These are phyloP conservation scores for Chrysaora quinquecirrha DNA, from an alignment of 30 jellyfish, hydroid and myxozoan genomes.

Conservation along the genomic window DNA sequence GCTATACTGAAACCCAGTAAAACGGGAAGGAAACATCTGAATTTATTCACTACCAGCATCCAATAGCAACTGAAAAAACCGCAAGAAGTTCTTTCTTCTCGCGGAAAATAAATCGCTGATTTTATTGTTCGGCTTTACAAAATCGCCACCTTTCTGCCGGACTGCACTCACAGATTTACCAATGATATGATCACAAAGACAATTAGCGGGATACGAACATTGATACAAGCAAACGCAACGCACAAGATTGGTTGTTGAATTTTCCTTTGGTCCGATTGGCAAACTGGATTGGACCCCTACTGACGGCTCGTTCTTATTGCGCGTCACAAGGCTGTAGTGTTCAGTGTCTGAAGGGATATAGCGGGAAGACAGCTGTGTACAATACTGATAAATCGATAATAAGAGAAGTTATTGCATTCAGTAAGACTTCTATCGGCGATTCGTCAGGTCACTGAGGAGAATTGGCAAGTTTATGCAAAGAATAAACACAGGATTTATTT, in stretches of 20 bases:
- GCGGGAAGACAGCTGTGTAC: conserved; percentile 25
- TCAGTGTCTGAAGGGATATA: conserved; percentile 30
- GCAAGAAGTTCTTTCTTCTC: conserved; percentile 50
- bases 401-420: neutral
- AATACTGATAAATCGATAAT: conserved; percentile 1
- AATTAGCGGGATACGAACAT: conserved; percentile 64
- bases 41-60: conserved; percentile 57
- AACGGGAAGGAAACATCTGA: conserved; percentile 74
- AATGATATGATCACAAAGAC: conserved; percentile 22
- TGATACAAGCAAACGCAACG: conserved; percentile 57
- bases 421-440: conserved; percentile 7
- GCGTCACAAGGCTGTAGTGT: conserved; percentile 47
- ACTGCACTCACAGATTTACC: conserved; percentile 9
- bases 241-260: conserved; percentile 5
- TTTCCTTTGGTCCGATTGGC: conserved; percentile 48
- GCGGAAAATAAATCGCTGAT: conserved; percentile 56
- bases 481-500: neutral
- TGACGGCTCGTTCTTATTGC: conserved; percentile 55
- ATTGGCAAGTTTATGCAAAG: too few relatives aligned
- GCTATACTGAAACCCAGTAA: conserved; percentile 37
- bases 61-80: conserved; percentile 71
- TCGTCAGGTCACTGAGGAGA: conserved; percentile 1
- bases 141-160: conserved; percentile 16
- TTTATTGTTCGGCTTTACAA: conserved; percentile 53
- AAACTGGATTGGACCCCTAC: conserved; percentile 74